phyloP scores from a whole-genome alignment of 2,797 vertebrate genomes.

The Cryptoprocta ferox region DNA sequence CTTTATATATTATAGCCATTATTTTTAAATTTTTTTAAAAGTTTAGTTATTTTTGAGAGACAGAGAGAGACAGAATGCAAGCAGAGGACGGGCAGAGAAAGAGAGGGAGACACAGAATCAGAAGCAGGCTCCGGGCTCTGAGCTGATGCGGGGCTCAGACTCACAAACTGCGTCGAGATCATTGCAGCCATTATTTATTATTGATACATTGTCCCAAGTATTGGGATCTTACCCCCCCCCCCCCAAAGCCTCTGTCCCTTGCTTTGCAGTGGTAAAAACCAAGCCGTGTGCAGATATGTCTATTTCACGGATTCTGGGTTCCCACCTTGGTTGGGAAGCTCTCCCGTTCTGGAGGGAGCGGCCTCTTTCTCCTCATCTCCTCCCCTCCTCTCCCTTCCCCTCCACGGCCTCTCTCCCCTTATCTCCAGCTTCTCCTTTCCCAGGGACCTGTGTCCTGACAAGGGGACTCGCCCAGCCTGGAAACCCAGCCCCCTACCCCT shows the following conservation, averaged over 20 bases:
- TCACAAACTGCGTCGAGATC: too few relatives aligned
- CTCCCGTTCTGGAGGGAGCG: not conserved
- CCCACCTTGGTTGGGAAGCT: not conserved
- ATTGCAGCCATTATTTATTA: not conserved
- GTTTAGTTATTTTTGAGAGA: too few relatives aligned
- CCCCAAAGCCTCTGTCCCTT: not conserved
- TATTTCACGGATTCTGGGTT: not conserved
- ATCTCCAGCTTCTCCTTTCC: not conserved
- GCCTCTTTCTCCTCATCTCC: too few relatives aligned
- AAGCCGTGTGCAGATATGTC: not conserved
- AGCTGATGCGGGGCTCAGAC: too few relatives aligned
- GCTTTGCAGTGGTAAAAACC: not conserved
- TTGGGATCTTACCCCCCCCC: not conserved
- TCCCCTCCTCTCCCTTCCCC: not conserved
- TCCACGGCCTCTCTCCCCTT: not conserved
- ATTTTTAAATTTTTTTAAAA: not conserved
- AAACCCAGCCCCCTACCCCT: not conserved
- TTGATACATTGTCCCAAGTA: not conserved
- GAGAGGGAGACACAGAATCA: too few relatives aligned
- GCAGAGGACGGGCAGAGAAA: too few relatives aligned
- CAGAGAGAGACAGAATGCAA: too few relatives aligned
- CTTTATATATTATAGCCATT: not conserved
- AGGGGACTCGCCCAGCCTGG: not conserved
- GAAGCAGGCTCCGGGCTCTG: too few relatives aligned
- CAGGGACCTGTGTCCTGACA: rapidly evolving